These are phyloP conservation scores for Falco novaeseelandiae DNA, from an alignment of 2,797 vertebrate species.

Conservation along the genomic window DNA sequence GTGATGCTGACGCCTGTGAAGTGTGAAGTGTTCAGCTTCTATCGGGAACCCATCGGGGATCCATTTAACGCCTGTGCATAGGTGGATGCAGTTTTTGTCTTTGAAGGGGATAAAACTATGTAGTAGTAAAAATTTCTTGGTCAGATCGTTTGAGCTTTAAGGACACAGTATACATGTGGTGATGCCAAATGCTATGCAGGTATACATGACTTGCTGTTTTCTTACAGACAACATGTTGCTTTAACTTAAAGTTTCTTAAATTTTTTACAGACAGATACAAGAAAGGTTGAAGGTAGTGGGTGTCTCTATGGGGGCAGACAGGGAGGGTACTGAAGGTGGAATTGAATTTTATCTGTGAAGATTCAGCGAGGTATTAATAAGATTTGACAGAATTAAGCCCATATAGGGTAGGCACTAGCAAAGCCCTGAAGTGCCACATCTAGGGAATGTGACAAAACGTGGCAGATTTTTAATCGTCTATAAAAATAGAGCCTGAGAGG, in stretches of 20 bases:
- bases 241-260: background rate
- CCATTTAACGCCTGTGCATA: background rate
- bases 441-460: background rate
- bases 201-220: background rate
- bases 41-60: fast-evolving
- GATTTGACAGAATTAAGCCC: background rate
- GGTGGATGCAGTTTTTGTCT: background rate
- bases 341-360: background rate
- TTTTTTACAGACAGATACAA: background rate
- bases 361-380: background rate
- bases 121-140: background rate
- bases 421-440: background rate
- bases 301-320: fast-evolving
- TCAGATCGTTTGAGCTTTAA: background rate
- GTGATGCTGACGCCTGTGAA: background rate
- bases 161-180: background rate
- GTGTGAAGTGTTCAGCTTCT: background rate
- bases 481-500: constrained; percentile 3
- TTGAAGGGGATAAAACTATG: background rate
- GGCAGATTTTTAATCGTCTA: background rate
- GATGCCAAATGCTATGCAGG: background rate
- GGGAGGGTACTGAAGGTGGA: background rate
- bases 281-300: background rate
- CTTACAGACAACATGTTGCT: background rate
- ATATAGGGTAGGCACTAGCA: background rate